These are phyloP conservation scores for Therioaphis trifolii DNA, from an alignment of 2,888 invertebrate genomes.

Conservation along the genomic window DNA sequence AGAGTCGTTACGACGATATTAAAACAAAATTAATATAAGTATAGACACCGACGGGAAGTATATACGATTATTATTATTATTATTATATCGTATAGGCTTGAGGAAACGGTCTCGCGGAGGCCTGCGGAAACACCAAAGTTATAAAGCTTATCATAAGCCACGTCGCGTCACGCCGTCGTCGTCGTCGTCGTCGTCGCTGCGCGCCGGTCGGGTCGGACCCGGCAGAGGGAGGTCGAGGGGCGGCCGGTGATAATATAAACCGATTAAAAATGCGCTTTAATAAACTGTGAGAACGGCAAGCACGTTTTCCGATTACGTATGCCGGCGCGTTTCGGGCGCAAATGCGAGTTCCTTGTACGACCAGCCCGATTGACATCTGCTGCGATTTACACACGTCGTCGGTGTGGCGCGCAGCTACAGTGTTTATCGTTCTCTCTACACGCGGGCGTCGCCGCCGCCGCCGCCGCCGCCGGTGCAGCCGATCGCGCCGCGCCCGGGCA, in stretches of 20 bases:
- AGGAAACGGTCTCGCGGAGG: neutral
- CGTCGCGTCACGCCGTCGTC: no score
- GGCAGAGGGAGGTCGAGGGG: neutral
- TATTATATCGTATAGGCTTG: no score
- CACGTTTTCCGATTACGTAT: slow-evolving; percentile 59
- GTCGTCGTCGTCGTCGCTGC: neutral
- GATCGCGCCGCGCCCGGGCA: neutral
- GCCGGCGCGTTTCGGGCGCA: slow-evolving; percentile 41
- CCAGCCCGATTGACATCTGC: slow-evolving; percentile 57
- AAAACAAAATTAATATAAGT: no score
- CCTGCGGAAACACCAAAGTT: slow-evolving; percentile 25
- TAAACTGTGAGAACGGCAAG: slow-evolving; percentile 60
- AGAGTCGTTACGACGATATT: no score
- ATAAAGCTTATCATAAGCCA: slow-evolving; percentile 38
- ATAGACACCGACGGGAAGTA: neutral
- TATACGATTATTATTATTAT: neutral
- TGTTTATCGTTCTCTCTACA: neutral
- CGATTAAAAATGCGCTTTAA: slow-evolving; percentile 58
- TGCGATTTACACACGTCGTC: slow-evolving; percentile 54
- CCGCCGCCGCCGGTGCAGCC: neutral
- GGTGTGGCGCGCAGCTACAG: neutral
- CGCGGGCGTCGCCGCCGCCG: neutral
- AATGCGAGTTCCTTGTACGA: slow-evolving; percentile 62
- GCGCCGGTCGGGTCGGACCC: neutral
- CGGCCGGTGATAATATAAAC: slow-evolving; percentile 38